Conservation (phyloP, 1,140 invertebrate species). For the Cephus cinctus region DNA sequence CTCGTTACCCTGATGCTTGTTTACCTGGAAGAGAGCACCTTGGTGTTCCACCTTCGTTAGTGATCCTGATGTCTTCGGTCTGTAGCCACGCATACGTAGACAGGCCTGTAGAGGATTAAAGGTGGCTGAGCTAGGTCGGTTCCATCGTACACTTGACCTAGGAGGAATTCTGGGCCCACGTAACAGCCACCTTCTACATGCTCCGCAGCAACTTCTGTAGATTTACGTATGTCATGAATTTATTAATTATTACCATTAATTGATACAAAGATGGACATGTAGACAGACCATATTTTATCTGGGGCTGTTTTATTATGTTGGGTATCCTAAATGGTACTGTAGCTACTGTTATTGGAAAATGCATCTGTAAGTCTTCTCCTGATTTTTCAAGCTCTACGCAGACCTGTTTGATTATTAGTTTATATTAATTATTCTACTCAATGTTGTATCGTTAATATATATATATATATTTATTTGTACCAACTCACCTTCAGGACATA, state of each 20-base stretch:
- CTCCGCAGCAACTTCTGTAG: slow-evolving; percentile 66
- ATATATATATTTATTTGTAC: slow-evolving; percentile 1
- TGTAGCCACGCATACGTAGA: slow-evolving; percentile 33
- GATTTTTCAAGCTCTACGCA: slow-evolving; percentile 71
- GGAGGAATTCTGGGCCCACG: slow-evolving; percentile 77
- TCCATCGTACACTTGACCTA: slow-evolving; percentile 84
- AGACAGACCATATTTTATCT: slow-evolving; percentile 70
- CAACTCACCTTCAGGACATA: slow-evolving; percentile 72
- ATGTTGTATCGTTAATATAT: slow-evolving; percentile 16
- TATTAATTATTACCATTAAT: slow-evolving; percentile 5
- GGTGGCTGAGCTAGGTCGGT: slow-evolving; percentile 42
- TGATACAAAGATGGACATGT: slow-evolving; percentile 4
- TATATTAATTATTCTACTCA: not conserved
- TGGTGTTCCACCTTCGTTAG: not conserved
- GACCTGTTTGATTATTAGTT: slow-evolving; percentile 54
- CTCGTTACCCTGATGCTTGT: no score
- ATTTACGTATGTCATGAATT: slow-evolving; percentile 7
- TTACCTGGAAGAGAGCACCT: no score
- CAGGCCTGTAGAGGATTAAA: slow-evolving; percentile 36
- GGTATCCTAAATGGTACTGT: slow-evolving; percentile 79
- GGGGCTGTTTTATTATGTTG: slow-evolving; percentile 66
- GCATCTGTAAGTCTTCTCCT: slow-evolving; percentile 72
- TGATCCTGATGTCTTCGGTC: slow-evolving; percentile 14
- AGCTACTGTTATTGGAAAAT: slow-evolving; percentile 80
- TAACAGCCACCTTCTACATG: slow-evolving; percentile 81